Evolutionary conservation across 2,797 vertebrate species (phyloP), one percentile per base, ranked within the genome.

Genomic region (Helicolenus hilgendorfi): DNA sequence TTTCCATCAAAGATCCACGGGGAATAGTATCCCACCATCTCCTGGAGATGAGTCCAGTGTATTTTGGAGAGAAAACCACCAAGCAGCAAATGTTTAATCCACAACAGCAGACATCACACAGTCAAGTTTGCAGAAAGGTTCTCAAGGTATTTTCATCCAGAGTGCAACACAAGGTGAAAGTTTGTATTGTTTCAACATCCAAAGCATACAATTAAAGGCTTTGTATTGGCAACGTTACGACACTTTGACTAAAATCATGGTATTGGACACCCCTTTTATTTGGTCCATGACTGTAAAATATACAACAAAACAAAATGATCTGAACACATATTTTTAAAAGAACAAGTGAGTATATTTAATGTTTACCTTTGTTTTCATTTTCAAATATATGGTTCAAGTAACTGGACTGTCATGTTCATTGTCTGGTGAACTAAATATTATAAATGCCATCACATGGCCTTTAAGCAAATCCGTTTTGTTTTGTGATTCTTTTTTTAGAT

Each of bases 21-120:
- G 85, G 93, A 87, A 92, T 72, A 77, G 70, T 65, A 92, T 97
- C 94, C 92, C 85, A 83, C 87, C 92, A 92, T 94, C 92, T 92
- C 87, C 83, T 88, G 88, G 92, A 94, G 89, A 83, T 53, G 85
- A 89, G 83, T 94, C 91, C 92, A 94, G 92, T 94, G 81, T 94
- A 91, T 94, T 92, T 93, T 94, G 92, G 92, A 95, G 83, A 63
- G 56, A 71, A 55, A 90, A 84, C 69, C 83, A 85, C 69, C 31
- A 75, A 86, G 79, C 84, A 84, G 87, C 80, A 86, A 92, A 93
- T 86, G 85, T 93, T 93, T 84, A 75, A 92, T 93, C 73, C 87
- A 84, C 92, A 86, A 87, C 68, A 77, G 86, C 59, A 90, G 88
- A 96, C 89, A 81, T 92, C 86, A 92, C 83, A 88, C 72, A 81